A percentile compares a stretch with the other conserved stretches of the same genome.
phyloP scores from a whole-genome alignment of 2,888 invertebrate genomes.

The Xestia sexstrigata region DNA sequence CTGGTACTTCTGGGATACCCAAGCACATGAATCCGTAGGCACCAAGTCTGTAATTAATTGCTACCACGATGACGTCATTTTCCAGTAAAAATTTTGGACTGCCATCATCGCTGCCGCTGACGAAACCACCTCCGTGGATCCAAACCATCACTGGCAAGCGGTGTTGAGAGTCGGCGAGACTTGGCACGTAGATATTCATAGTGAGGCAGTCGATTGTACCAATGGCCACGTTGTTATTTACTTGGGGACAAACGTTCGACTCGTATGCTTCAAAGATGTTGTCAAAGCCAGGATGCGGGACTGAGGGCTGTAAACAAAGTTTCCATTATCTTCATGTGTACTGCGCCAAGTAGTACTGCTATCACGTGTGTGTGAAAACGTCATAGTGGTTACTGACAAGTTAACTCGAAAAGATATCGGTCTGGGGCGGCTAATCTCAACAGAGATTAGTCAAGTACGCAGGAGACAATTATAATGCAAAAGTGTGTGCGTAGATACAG shows the following conservation, averaged over 20 bases:
- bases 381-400: neutral
- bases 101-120: constrained; percentile 16
- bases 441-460: neutral
- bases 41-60: constrained; percentile 53
- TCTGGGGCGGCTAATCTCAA: neutral
- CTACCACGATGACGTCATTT: constrained; percentile 49
- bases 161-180: constrained; percentile 42
- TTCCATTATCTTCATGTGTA: neutral
- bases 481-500: neutral
- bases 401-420: neutral
- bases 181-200: constrained; percentile 66
- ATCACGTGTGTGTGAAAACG: neutral
- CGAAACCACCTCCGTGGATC: constrained; percentile 50
- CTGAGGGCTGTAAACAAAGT: constrained; percentile 51
- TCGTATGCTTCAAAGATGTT: constrained; percentile 64
- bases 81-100: constrained; percentile 19
- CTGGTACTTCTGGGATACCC: constrained; percentile 68
- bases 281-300: constrained; percentile 58
- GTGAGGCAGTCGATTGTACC: constrained; percentile 65
- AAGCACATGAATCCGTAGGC: constrained; percentile 72
- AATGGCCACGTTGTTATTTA: neutral
- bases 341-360: neutral
- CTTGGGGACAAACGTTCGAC: constrained; percentile 63
- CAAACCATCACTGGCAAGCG: constrained; percentile 53
- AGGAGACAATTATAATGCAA: neutral